Conservation (phyloP, 1,140 invertebrate genomes). For the Polyergus mexicanus region DNA sequence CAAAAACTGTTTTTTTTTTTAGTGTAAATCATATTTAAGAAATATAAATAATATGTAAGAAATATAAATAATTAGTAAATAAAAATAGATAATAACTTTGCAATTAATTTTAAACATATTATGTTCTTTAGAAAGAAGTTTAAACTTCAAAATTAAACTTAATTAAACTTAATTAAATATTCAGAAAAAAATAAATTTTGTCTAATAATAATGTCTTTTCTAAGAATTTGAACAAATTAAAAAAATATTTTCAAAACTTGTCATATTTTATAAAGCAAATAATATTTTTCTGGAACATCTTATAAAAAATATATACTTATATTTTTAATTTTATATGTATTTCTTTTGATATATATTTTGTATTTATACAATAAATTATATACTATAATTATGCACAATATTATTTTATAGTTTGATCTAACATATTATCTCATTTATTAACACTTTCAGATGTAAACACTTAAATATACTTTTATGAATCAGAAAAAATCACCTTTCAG, state of each 20-base stretch:
- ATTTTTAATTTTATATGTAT: slow-evolving; percentile 2
- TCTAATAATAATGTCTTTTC: no score
- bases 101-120: neutral
- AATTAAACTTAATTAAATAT: no score
- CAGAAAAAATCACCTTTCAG: neutral
- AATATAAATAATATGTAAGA: neutral
- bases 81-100: neutral
- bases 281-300: neutral
- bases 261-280: neutral
- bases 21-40: neutral
- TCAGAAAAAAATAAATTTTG: no score
- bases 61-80: neutral
- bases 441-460: no score
- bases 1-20: neutral
- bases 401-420: no score
- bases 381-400: no score
- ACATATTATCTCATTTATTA: no score
- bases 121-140: neutral
- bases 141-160: neutral
- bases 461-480: no score
- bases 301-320: neutral
- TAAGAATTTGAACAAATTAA: no score
- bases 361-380: neutral
- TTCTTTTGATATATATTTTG: neutral
- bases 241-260: neutral